Evolutionary conservation across 1,140 invertebrate genomes (phyloP), one percentile per base, ranked within the genome.

Genomic region (Dreissena polymorpha): DNA sequence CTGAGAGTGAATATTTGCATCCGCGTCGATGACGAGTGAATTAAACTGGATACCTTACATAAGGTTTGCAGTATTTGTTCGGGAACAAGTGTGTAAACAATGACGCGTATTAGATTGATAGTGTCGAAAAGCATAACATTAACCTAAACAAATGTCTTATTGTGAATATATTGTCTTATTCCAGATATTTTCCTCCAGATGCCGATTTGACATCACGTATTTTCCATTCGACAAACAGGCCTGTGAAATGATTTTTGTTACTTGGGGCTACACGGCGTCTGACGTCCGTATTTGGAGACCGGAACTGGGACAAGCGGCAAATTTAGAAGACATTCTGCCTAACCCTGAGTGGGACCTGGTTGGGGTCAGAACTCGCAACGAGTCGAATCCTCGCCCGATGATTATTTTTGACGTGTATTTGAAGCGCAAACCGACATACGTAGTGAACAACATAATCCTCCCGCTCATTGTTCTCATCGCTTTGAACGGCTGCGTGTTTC

Each of bases 151-250:
- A 39, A 39, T 39, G 39, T 39, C 39, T 39, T 5, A 39, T 39
- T 39, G 39, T 39, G 39, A 39, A 39, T 39, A 39, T 60, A 60
- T 60, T 60, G 16, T 5, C 21, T 60, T 12, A n/a, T 60, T 60
- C 57, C 70, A 72, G 70, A n/a, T 72, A 21, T 72, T 72, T 49
- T 6, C 70, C 8, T 72, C 70, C 3, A n/a, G 49, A 18, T 72
- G 70, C 49, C 1, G 27, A 5, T 39, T 72, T 50, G 70, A 72
- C 29, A 72, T 72, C 25, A 72, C 70, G 27, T 51, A 51, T 49
- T 72, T 49, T 51, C 70, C 70, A 50, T 72, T 72, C 70, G 70
- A 72, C 49, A 49, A 49, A 51, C 70, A 72, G 18, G 3, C n/a
- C 12, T 72, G 70, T 51, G 70, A 49, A 13, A 29, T 72, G 25